A percentile compares a stretch with the other conserved stretches of the same genome.
These are phyloP conservation scores for Meles meles DNA, from an alignment of 2,113 vertebrate species.

Conservation along the genomic window DNA sequence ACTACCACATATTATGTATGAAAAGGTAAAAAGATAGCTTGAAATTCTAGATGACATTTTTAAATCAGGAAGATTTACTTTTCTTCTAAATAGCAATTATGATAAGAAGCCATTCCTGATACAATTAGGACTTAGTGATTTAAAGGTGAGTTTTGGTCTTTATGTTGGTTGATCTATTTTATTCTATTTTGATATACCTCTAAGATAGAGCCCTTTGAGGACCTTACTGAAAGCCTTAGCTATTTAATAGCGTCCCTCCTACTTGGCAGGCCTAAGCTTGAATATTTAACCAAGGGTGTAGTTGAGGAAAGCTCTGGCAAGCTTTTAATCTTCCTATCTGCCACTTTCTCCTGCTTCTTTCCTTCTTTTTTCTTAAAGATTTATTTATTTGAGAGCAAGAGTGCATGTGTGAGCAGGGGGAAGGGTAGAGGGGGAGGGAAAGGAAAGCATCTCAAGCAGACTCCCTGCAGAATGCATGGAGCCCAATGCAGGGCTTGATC, in stretches of 20 bases:
- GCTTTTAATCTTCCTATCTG: neutral
- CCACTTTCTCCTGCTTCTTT: neutral
- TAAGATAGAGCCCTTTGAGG: neutral
- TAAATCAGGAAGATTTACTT: neutral
- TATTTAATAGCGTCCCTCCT: neutral
- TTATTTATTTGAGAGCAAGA: neutral
- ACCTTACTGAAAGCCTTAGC: neutral
- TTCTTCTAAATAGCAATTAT: neutral
- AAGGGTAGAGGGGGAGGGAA: neutral
- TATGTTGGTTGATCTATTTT: neutral
- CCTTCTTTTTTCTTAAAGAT: neutral
- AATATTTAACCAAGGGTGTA: neutral
- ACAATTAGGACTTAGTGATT: neutral
- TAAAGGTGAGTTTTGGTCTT: neutral
- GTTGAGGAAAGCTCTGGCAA: neutral
- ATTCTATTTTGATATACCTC: neutral
- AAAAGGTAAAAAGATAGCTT: neutral
- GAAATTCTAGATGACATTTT: neutral
- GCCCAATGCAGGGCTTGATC: neutral
- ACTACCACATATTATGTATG: neutral
- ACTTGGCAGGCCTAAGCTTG: neutral
- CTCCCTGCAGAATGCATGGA: neutral
- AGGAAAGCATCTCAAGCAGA: neutral
- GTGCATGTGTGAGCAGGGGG: neutral
- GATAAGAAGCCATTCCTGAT: neutral